Base-by-base conservation (phyloP, 1,140 invertebrate species). In the Hyles euphorbiae region DNA sequence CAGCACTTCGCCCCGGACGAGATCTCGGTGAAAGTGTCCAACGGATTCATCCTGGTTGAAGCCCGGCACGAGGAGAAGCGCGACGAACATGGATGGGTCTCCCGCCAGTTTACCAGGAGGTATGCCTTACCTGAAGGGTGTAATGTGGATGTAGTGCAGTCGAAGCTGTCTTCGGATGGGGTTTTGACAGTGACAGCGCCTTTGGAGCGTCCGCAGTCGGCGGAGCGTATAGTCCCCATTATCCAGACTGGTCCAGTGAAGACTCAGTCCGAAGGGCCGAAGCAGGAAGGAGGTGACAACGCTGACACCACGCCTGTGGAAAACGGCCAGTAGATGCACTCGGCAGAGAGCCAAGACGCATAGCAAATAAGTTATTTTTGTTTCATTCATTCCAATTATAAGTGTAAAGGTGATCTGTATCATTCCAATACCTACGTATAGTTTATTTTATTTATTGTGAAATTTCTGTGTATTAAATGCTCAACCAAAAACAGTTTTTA, bases 1-100 rank as follows among this genome's bases (percentile, higher is more conserved):
- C 92, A 94, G 34, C 95, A 97, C 61, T 97, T 97, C 74, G 89
- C 91, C 48, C 95, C 96, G 0, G 92, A 94, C 48, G 96, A 97
- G 75, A 93, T 97, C 6, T 90, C 91, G 7, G 94, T 97, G 1
- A 96, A 94, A 74, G 94, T 93, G 1, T 91, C 92, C 3, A 94
- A 95, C 48, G 92, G 92, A 49, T 89, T 82, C 3, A 80, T 94
- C 0, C 71, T 93, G 1, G 84, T 95, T 1, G 91, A 94, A 58
- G 94, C 91, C 3, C 94, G 93, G 68, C 94, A 95, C 56, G 93
- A 94, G 63, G 93, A 95, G 67, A 93, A 93, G 56, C 77, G 90
- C 49, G 94, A 95, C 53, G 90, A 93, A 47, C 93, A 94, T 60
- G 94, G 94, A 0, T 93, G 78, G 60, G 92, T 95, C 5, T 92